phyloP scores from a whole-genome alignment of 2,113 vertebrate genomes.

The Raja brachyura region DNA sequence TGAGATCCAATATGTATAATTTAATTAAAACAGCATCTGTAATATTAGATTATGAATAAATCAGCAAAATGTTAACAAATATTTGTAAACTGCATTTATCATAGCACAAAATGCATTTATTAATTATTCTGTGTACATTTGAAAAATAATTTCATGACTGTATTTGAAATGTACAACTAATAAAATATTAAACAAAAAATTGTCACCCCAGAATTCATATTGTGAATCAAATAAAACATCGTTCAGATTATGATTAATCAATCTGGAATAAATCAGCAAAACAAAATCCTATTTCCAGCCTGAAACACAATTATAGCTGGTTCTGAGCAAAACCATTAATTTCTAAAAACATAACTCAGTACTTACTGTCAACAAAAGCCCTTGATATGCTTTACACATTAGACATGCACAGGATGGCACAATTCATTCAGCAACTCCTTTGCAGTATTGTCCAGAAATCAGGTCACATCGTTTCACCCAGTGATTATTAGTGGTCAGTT shows the following conservation, averaged over 20 bases:
- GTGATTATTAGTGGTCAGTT: too few species aligned
- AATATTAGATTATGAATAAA: constrained; percentile 15
- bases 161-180: neutral
- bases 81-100: neutral
- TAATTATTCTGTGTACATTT: neutral
- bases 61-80: neutral
- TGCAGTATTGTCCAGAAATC: too few species aligned
- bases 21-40: neutral
- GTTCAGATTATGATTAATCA: neutral
- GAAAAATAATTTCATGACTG: neutral
- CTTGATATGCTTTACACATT: too few species aligned
- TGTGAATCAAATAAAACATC: constrained; percentile 13
- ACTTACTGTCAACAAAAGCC: too few species aligned
- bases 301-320: too few species aligned
- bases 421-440: too few species aligned
- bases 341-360: too few species aligned
- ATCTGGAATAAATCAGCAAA: neutral
- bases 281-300: too few species aligned
- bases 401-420: too few species aligned
- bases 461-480: too few species aligned
- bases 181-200: constrained; percentile 2
- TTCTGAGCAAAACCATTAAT: too few species aligned
- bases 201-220: neutral
- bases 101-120: neutral
- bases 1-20: neutral